A percentile compares a stretch with the other conserved stretches of the same genome.
Conservation (phyloP, 2,797 vertebrate species). For the Peromyscus nudipes region DNA sequence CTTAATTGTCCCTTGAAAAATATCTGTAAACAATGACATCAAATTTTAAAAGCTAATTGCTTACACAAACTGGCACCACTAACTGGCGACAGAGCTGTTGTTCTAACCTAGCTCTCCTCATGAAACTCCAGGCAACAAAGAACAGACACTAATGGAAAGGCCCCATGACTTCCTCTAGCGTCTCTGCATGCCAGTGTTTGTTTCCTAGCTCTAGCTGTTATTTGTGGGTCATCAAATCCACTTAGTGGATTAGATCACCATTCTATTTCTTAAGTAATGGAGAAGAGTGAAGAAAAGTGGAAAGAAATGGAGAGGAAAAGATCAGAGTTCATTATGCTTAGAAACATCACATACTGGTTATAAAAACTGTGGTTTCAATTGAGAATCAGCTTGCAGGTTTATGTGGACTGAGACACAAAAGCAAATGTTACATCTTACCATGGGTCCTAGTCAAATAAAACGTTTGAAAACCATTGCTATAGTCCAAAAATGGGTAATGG, state of each 20-base stretch:
- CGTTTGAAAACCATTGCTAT: background rate
- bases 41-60: background rate
- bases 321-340: constrained; percentile 43
- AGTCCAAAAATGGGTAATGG: background rate
- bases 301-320: constrained; percentile 46
- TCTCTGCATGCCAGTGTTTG: background rate
- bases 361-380: constrained; percentile 27
- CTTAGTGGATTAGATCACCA: constrained; percentile 2
- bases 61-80: background rate
- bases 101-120: background rate
- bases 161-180: background rate
- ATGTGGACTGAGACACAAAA: background rate
- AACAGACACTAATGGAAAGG: background rate
- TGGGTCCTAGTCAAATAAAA: background rate
- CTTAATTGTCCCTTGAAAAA: constrained; percentile 22
- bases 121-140: background rate
- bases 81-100: background rate
- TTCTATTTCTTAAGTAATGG: background rate
- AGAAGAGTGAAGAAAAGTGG: constrained; percentile 3
- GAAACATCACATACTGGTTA: constrained; percentile 14
- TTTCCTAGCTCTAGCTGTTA: background rate
- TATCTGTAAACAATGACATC: background rate
- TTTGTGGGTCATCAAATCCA: constrained; percentile 10
- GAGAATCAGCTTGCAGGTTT: background rate
- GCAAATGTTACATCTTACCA: background rate